Base-by-base conservation (phyloP, 2,113 vertebrate species). In the Triplophysa dalaica region DNA sequence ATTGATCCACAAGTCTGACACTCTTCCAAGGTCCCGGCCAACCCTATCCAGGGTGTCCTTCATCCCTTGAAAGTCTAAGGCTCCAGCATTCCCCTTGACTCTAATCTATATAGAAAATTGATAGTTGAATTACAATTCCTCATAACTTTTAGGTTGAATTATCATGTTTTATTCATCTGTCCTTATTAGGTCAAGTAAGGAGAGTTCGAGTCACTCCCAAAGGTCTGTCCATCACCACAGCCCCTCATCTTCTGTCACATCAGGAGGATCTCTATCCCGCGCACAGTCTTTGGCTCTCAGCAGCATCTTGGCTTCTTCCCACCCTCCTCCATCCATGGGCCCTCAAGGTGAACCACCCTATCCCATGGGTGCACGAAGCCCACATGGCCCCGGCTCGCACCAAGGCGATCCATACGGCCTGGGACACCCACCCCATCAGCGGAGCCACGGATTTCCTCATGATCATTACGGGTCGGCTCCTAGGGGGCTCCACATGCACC, bases 211-310 rank as follows among this genome's bases (percentile, higher is more conserved):
- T 77, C 93, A 94, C 82, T 90, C 87, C 33, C 92, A 95, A 85
- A 93, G 94, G 41, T 88, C 91, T 11, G 86, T 93, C 75, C 94
- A 96, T 85, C 96, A 98, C 77, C 98, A 99, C 90, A 99, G 98
- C 79, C 97, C 96, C 10, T 96, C 96, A 38, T 98, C 98, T 75
- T 99, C 98, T 1, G 91, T 98, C 83, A 97, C 97, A 0, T 98
- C 98, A 0, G 82, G 97, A 90, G 95, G 95, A 60, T 97, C 96
- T 70, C 87, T 98, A 88, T 94, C 95, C 58, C 94, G 97, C 26
- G 90, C 96, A 14, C 96, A 98, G 88, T 96, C 96, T 80, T 94
- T 95, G 0, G 94, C 92, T 1, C 92, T 96, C 41, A 94, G 93
- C 72, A 94, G 92, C 83, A 90, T 96, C 85, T 90, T 95, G 63